Evolutionary conservation across 1,140 invertebrate genomes (phyloP), one percentile per base, ranked within the genome.

Genomic region (Uloborus diversus): DNA sequence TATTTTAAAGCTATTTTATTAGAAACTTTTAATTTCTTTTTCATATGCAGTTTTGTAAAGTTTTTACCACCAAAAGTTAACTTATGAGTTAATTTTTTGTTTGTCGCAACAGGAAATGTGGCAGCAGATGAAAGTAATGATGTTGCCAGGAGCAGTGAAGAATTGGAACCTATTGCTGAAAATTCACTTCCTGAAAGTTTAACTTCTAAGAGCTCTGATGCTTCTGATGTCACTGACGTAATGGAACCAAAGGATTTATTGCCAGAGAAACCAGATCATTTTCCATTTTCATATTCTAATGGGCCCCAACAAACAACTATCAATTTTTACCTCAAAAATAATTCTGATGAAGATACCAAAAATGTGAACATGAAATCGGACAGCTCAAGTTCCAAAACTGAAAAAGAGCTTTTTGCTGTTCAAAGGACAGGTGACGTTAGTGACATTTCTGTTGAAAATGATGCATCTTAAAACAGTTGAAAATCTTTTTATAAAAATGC

Each of bases 371-470:
- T 64, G 30, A 23, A 49, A 49, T n/a, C 51, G 2, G 23, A 75
- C 1, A 49, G 37, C 14, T 13, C 4, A 11, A 28, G 14, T 51
- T 75, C 71, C 5, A 75, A 75, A 75, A 51, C 71, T 25, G 59
- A 75, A 33, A 75, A 75, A 64, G 71, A 64, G 42, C 27, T 75
- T 2, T 75, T 75, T 35, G 61, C 59, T 30, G 28, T 14, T 62
- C 30, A 59, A 4, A 56, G 57, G 5, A 25, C 32, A 17, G 68
- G 25, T 37, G 23, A 23, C n/a, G 37, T 35, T 14, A 64, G 14
- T 37, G 61, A 7, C 37, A 42, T 17, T 42, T 9, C 37, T 9
- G 37, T 9, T 7, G 37, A 42, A 42, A 42, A 42, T 42, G 37
- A 7, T 42, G 37, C 37, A 42, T 42, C 17, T 42, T 42, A 42